Base-by-base conservation (phyloP, 2,888 invertebrate species). In the Hyles lineata region DNA sequence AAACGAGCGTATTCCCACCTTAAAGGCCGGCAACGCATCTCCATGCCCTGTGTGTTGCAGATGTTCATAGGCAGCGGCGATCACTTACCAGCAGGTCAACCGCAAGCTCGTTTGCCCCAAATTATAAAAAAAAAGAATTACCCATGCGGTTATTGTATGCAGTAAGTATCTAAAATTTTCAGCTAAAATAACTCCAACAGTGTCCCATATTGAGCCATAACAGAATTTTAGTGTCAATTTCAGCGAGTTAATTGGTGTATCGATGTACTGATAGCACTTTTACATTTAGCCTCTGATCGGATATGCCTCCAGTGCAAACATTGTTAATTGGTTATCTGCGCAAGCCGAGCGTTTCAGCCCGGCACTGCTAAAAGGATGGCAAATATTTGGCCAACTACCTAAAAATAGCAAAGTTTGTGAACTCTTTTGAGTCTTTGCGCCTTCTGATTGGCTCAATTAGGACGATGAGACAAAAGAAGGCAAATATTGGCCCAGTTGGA, bases 351-450 rank as follows among this genome's bases (percentile, higher is more conserved):
- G 78, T 76, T 77, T 74, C 72, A 77, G 70, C 71, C 70, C 58
- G 60, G 58, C 60, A 72, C 70, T 55, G 72, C 79, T 80, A 74
- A 80, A 80, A 79, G 80, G 79, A 75, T 73, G 72, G 74, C 76
- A 79, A 80, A 80, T 75, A 80, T 70, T 72, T 67, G 25, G 11
- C 35, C 58, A 35, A 23, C 23, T 67, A 43, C 67, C 50, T 67
- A 67, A 67, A 67, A 67, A 67, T 67, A 67, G 23, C 43, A 43
- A 63, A 23, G 43, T 63, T 63, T 67, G 67, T 23, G 67, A 1
- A 23, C 50, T 50, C 21, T 21, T 63, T 43, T 5, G 21, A 63
- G 43, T 21, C 63, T 63, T 19, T 67, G 63, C 21, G 63, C 35
- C 43, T 67, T 50, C 63, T 43, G 23, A 43, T 23, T 67, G 67